Conservation (phyloP, 2,113 vertebrate genomes). For the Colinus virginianus region DNA sequence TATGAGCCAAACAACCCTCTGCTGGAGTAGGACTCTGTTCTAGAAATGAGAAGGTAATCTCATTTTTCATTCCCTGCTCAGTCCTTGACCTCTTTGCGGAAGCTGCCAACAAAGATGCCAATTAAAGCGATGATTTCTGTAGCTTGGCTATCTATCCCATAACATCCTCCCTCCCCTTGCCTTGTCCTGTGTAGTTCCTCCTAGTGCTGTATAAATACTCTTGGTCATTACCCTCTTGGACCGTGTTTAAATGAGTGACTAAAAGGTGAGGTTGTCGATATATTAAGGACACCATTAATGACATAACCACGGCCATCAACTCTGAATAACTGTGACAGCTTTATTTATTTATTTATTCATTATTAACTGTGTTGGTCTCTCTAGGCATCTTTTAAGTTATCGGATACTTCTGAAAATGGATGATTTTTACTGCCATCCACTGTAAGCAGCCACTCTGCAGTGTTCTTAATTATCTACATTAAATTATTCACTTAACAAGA, state of each 20-base stretch:
- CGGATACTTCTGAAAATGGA: not conserved
- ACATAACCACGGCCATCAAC: not conserved
- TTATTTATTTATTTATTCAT: not conserved
- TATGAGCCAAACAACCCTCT: not conserved
- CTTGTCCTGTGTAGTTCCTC: not conserved
- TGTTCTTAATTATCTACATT: not conserved
- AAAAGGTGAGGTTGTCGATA: not conserved
- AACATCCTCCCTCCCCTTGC: not conserved
- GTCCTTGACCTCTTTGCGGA: not conserved
- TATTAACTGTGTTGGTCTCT: not conserved
- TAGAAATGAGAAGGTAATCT: not conserved
- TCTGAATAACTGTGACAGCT: not conserved
- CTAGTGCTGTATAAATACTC: not conserved
- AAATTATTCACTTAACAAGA: not conserved
- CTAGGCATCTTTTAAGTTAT: not conserved
- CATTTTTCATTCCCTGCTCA: not conserved
- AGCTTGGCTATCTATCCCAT: not conserved
- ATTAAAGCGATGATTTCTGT: not conserved
- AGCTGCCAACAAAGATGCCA: not conserved
- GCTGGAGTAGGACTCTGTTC: not conserved
- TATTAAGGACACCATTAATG: not conserved
- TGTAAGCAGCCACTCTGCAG: not conserved
- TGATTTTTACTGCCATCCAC: not conserved
- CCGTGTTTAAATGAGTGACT: not conserved
- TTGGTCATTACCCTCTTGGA: not conserved